These are phyloP conservation scores for Brachymystax lenok DNA, from an alignment of 2,797 vertebrate genomes.

Conservation along the genomic window DNA sequence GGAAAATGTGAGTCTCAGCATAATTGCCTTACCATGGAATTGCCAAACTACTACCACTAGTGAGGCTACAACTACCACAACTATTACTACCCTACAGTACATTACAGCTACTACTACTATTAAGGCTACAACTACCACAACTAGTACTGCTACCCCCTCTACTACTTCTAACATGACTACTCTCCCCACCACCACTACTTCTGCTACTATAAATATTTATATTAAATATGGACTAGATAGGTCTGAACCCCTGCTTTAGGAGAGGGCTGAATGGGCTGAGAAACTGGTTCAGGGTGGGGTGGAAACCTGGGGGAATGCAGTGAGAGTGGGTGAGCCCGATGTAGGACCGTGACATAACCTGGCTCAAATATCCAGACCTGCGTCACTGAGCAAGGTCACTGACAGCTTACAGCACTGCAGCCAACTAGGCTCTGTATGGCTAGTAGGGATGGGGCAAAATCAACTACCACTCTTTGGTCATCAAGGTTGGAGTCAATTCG, in stretches of 20 bases:
- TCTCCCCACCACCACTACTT: too few relatives aligned
- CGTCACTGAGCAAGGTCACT: constrained; percentile 34
- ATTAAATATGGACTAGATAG: too few relatives aligned
- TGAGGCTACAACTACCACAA: too few relatives aligned
- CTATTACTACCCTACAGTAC: too few relatives aligned
- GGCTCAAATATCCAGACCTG: constrained; percentile 48
- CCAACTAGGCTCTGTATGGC: not conserved
- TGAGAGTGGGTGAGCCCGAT: not conserved
- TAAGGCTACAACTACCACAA: not conserved
- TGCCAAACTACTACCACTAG: too few relatives aligned
- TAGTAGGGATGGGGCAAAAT: not conserved
- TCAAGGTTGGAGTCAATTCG: too few relatives aligned
- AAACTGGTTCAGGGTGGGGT: not conserved
- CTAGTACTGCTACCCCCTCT: not conserved
- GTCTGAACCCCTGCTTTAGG: too few relatives aligned
- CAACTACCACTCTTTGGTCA: not conserved
- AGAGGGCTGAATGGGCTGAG: not conserved
- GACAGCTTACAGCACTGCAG: not conserved
- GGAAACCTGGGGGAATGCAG: not conserved
- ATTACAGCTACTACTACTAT: too few relatives aligned
- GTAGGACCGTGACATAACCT: constrained; percentile 22
- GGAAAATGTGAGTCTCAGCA: too few relatives aligned
- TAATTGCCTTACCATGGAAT: too few relatives aligned
- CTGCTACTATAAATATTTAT: too few relatives aligned
- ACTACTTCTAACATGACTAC: too few relatives aligned